These are phyloP conservation scores for Whitmania pigra DNA, from an alignment of 1,140 invertebrate genomes.

Conservation along the genomic window DNA sequence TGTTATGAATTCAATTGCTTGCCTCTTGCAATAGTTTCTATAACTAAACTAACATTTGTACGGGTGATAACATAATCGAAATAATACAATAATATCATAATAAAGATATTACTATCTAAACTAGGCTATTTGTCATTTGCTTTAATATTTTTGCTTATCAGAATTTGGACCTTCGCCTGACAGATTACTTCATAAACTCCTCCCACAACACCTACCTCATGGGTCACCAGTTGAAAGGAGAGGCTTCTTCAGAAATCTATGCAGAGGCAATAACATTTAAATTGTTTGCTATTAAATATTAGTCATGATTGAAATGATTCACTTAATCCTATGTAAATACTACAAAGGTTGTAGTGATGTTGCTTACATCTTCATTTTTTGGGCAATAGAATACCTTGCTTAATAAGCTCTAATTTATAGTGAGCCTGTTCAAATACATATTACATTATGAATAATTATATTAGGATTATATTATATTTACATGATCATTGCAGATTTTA, in stretches of 20 bases:
- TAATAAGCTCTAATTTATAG: too few species aligned
- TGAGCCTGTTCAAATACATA: too few species aligned
- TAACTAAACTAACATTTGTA: too few species aligned
- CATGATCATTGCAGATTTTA: too few species aligned
- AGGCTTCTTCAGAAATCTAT: slow-evolving; percentile 84
- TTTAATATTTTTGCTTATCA: slow-evolving; percentile 25
- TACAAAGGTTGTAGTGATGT: too few species aligned
- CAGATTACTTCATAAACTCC: slow-evolving; percentile 87
- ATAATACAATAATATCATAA: background rate
- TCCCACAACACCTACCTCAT: slow-evolving; percentile 94
- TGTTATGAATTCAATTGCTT: too few species aligned
- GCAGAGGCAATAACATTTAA: slow-evolving; percentile 62
- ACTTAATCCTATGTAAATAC: too few species aligned
- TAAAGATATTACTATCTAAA: background rate
- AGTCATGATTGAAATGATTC: slow-evolving; percentile 3
- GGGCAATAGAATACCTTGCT: too few species aligned
- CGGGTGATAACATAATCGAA: too few species aligned
- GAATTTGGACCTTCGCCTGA: slow-evolving; percentile 75
- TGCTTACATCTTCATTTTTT: too few species aligned
- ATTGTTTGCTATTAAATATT: background rate
- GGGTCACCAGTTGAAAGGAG: slow-evolving; percentile 78
- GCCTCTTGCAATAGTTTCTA: too few species aligned
- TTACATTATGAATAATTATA: background rate
- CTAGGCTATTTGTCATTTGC: background rate
- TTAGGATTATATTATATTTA: too few species aligned